Conservation (phyloP, 2,888 invertebrate genomes). For the Chrysolina oricalcia region DNA sequence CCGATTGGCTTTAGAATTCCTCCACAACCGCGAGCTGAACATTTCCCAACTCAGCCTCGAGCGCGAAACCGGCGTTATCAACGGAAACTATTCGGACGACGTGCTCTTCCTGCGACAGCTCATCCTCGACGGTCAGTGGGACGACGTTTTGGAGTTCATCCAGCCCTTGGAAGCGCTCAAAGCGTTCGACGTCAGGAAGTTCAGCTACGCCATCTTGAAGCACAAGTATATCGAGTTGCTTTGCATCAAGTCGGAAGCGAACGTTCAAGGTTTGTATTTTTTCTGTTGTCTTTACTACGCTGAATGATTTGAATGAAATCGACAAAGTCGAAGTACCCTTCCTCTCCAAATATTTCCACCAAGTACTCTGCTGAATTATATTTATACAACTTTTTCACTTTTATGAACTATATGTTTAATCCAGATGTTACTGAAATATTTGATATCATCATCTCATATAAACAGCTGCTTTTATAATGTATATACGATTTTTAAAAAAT, state of each 20-base stretch:
- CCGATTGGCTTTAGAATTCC: slow-evolving; percentile 87
- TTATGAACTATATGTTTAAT: too few species aligned
- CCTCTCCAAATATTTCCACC: too few species aligned
- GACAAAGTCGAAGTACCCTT: too few species aligned
- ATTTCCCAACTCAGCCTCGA: slow-evolving; percentile 93
- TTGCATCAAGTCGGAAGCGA: slow-evolving; percentile 95
- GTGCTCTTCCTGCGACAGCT: slow-evolving; percentile 94
- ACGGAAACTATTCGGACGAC: slow-evolving; percentile 94
- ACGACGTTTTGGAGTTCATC: slow-evolving; percentile 96
- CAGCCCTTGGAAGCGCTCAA: slow-evolving; percentile 90
- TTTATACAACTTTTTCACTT: too few species aligned
- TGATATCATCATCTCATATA: too few species aligned
- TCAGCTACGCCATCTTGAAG: slow-evolving; percentile 89
- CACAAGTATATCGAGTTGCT: slow-evolving; percentile 95
- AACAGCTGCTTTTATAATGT: too few species aligned
- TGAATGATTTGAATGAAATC: too few species aligned
- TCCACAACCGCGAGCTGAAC: slow-evolving; percentile 92
- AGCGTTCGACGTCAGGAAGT: slow-evolving; percentile 88
- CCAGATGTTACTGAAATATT: too few species aligned
- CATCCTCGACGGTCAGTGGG: slow-evolving; percentile 98
- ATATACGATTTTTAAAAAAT: too few species aligned
- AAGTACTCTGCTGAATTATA: too few species aligned
- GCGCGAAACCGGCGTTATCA: slow-evolving; percentile 95
- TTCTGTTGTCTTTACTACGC: too few species aligned
- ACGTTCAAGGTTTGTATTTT: slow-evolving; percentile 74